phyloP scores from a whole-genome alignment of 1,140 invertebrate species.

The Meloidogyne chitwoodi region DNA sequence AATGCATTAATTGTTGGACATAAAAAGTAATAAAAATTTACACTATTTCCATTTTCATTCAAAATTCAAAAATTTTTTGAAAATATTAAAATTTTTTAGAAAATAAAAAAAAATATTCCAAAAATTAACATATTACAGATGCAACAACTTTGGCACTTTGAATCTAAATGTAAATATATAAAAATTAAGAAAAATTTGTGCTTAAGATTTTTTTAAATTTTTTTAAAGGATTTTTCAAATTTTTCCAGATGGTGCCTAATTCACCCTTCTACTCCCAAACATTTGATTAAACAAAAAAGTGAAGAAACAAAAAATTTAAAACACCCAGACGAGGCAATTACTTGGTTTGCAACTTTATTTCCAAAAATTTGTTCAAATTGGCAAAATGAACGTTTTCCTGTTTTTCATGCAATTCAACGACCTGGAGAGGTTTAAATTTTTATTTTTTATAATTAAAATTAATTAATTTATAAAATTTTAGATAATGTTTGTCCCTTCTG shows the following conservation, averaged over 20 bases:
- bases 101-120: not conserved
- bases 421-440: conserved; percentile 76
- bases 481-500: conserved; percentile 86
- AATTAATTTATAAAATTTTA: not conserved
- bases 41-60: too few relatives aligned
- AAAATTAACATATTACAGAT: not conserved
- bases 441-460: not conserved
- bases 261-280: conserved; percentile 90
- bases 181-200: not conserved
- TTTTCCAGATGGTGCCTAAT: conserved; percentile 86
- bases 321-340: conserved; percentile 88
- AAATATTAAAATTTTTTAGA: not conserved
- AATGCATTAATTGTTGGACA: conserved; percentile 91
- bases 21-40: conserved; percentile 73
- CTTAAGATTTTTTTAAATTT: not conserved
- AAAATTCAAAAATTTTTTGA: too few relatives aligned
- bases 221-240: conserved; percentile 16
- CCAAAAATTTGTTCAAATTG: conserved; percentile 16
- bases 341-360: conserved; percentile 73
- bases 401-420: conserved; percentile 86
- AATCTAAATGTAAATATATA: not conserved
- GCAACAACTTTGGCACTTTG: not conserved
- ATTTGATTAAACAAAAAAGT: conserved; percentile 83
- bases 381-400: conserved; percentile 30
- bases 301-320: conserved; percentile 77